phyloP scores from a whole-genome alignment of 2,113 vertebrate species.

The Nycticryphes semicollaris region DNA sequence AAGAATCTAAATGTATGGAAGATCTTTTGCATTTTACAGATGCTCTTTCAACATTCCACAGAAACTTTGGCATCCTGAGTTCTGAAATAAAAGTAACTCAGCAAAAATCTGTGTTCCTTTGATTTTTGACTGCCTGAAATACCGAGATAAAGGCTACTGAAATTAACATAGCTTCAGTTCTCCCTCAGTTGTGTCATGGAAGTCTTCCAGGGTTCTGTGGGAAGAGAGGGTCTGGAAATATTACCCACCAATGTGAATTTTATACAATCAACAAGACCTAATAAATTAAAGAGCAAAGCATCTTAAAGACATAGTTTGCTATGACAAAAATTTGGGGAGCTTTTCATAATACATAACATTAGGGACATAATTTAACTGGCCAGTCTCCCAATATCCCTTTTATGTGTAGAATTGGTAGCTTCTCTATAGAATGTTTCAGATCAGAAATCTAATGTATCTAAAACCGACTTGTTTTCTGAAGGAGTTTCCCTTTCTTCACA shows the following conservation, averaged over 20 bases:
- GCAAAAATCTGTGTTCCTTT: neutral
- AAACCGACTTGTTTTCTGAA: neutral
- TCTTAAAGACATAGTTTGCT: neutral
- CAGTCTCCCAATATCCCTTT: neutral
- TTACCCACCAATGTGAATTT: neutral
- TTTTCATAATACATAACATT: neutral
- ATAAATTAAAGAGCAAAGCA: neutral
- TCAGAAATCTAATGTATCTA: neutral
- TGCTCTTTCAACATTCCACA: neutral
- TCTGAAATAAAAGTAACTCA: neutral
- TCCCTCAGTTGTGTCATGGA: neutral
- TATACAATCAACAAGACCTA: neutral
- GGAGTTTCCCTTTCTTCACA: neutral
- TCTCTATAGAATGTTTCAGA: neutral
- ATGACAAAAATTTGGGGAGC: neutral
- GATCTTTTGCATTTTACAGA: neutral
- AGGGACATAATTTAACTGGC: neutral
- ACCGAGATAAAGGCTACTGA: neutral
- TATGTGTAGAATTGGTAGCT: neutral
- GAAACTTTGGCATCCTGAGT: neutral
- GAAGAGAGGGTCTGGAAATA: neutral
- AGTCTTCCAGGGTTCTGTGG: neutral
- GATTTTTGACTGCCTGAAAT: neutral
- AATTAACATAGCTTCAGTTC: neutral
- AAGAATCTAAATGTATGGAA: neutral